Conservation (phyloP, 2,113 vertebrate genomes). For the Lates calcarifer region DNA sequence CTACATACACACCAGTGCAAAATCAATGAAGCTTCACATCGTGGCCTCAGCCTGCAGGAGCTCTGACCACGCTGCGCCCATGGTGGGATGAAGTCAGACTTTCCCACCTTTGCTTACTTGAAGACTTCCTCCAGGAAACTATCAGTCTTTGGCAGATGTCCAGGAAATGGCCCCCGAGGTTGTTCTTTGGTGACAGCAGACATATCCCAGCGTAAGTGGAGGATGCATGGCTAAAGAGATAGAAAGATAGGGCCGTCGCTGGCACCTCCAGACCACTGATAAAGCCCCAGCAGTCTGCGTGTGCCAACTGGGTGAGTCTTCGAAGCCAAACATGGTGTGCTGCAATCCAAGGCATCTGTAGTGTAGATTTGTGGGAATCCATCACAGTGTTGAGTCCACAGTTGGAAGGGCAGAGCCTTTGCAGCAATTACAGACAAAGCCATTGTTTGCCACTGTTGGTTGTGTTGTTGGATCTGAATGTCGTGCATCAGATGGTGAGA, state of each 20-base stretch:
- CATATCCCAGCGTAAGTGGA: conserved; percentile 4
- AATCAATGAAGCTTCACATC: neutral
- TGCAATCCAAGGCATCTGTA: conserved; percentile 25
- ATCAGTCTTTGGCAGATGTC: conserved; percentile 17
- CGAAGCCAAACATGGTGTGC: conserved; percentile 25
- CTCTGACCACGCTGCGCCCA: neutral
- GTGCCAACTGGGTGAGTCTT: conserved; percentile 26
- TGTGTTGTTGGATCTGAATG: neutral
- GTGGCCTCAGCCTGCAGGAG: neutral
- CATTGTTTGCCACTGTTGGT: conserved; percentile 6
- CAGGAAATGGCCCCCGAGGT: neutral
- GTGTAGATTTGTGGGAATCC: conserved; percentile 19
- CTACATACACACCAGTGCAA: neutral
- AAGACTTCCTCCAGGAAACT: neutral
- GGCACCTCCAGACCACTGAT: conserved; percentile 15
- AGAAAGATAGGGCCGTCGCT: conserved; percentile 7
- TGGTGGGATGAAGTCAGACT: neutral
- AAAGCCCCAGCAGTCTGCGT: conserved; percentile 21
- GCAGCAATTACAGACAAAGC: conserved; percentile 26
- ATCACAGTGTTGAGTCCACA: neutral
- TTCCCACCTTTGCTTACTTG: neutral
- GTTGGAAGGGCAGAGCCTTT: conserved; percentile 20
- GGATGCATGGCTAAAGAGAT: conserved; percentile 28
- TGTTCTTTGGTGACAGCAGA: conserved; percentile 1
- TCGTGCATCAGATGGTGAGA: neutral